phyloP scores from a whole-genome alignment of 2,797 vertebrate genomes.

The Sphenopsis melanotis region DNA sequence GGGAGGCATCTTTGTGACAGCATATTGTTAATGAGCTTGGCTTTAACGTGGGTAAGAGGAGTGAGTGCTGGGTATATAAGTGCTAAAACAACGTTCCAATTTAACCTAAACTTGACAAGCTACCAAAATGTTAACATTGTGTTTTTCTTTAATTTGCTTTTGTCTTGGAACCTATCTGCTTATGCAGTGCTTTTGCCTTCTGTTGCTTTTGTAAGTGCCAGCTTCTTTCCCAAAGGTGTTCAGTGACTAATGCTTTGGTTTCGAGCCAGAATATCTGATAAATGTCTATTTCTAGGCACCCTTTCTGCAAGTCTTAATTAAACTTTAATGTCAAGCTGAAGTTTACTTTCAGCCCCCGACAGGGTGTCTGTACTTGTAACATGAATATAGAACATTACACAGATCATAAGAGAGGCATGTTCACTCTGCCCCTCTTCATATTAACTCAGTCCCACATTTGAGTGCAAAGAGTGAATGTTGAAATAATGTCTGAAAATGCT shows the following conservation, averaged over 20 bases:
- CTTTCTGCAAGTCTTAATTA: conserved; percentile 77
- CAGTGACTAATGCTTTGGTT: conserved; percentile 82
- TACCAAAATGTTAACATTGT: conserved; percentile 58
- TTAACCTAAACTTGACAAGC: conserved; percentile 36
- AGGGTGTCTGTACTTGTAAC: conserved; percentile 21
- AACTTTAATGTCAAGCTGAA: conserved; percentile 78
- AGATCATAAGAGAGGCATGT: not conserved
- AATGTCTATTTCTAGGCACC: conserved; percentile 77
- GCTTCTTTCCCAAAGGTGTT: conserved; percentile 79
- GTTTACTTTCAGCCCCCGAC: conserved; percentile 69
- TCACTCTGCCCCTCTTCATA: not conserved
- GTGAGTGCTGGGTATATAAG: not conserved
- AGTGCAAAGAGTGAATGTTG: not conserved
- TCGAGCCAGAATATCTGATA: conserved; percentile 80
- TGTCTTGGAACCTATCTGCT: conserved; percentile 72
- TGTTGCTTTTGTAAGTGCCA: conserved; percentile 79
- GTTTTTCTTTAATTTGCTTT: conserved; percentile 67
- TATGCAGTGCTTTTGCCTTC: conserved; percentile 75
- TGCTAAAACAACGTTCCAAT: conserved; percentile 36
- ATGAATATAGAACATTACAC: not conserved
- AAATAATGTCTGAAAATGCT: not conserved
- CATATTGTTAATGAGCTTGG: conserved; percentile 55
- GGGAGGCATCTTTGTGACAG: conserved; percentile 30
- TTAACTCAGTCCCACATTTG: not conserved
- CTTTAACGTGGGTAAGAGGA: not conserved